Conservation (phyloP, 2,888 invertebrate genomes). For the Phorcus lineatus region DNA sequence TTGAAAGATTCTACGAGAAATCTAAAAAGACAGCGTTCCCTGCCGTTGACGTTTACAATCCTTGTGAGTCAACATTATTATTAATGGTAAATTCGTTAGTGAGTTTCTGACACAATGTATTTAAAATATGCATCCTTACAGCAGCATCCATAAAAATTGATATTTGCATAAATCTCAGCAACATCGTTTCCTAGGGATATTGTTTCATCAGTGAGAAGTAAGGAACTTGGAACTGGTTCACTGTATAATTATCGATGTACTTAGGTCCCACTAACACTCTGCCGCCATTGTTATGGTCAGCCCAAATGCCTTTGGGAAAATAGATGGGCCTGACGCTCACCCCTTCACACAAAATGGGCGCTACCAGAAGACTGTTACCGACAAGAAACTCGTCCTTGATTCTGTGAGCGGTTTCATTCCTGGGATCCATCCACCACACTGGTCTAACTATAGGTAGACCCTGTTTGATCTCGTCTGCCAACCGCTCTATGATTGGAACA, state of each 20-base stretch:
- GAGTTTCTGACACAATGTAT: too few relatives aligned
- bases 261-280: conserved; percentile 49
- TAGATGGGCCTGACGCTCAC: conserved; percentile 54
- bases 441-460: conserved; percentile 79
- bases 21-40: too few relatives aligned
- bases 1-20: too few relatives aligned
- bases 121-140: too few relatives aligned
- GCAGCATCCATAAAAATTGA: too few relatives aligned
- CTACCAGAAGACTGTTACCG: conserved; percentile 61
- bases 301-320: conserved; percentile 81
- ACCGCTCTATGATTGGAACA: conserved; percentile 78
- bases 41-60: too few relatives aligned
- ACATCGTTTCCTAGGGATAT: conserved; percentile 6
- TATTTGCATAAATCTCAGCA: too few relatives aligned
- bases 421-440: conserved; percentile 63
- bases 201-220: conserved; percentile 45
- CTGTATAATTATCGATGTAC: conserved; percentile 42
- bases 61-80: too few relatives aligned
- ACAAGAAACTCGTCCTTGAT: conserved; percentile 66
- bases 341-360: conserved; percentile 64
- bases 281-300: conserved; percentile 78
- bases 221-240: conserved; percentile 42
- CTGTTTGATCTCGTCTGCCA: conserved; percentile 79
- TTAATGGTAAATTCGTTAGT: too few relatives aligned
- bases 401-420: conserved; percentile 47